phyloP scores from a whole-genome alignment of 2,113 vertebrate species.

The Peromyscus leucopus region DNA sequence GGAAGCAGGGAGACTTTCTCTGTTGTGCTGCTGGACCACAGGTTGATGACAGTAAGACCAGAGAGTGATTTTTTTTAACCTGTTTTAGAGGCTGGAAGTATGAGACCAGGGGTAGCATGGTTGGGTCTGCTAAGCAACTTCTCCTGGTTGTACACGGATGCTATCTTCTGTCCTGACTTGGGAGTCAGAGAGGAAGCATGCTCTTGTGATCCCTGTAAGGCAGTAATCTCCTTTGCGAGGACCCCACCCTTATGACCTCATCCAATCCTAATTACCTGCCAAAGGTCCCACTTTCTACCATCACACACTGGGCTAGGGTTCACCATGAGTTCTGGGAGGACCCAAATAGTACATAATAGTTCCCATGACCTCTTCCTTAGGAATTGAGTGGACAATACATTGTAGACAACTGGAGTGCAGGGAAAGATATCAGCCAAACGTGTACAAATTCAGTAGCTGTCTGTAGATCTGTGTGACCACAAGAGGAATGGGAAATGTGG shows the following conservation, averaged over 20 bases:
- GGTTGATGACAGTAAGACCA: background rate
- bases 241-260: background rate
- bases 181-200: background rate
- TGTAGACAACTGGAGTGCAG: background rate
- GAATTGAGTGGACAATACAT: background rate
- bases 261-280: background rate
- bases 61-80: background rate
- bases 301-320: background rate
- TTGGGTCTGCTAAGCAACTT: background rate
- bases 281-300: background rate
- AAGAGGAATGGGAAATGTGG: no score
- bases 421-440: background rate
- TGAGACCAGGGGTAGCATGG: background rate
- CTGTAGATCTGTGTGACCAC: background rate
- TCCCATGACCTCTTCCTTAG: background rate
- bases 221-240: background rate
- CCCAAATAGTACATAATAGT: background rate
- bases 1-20: background rate
- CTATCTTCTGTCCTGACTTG: background rate
- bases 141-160: accelerated
- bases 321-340: background rate
- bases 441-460: background rate
- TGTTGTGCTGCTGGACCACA: background rate
- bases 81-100: background rate
- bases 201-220: background rate